Conservation (phyloP, 2,888 invertebrate species). For the Phymatocera aterrima region DNA sequence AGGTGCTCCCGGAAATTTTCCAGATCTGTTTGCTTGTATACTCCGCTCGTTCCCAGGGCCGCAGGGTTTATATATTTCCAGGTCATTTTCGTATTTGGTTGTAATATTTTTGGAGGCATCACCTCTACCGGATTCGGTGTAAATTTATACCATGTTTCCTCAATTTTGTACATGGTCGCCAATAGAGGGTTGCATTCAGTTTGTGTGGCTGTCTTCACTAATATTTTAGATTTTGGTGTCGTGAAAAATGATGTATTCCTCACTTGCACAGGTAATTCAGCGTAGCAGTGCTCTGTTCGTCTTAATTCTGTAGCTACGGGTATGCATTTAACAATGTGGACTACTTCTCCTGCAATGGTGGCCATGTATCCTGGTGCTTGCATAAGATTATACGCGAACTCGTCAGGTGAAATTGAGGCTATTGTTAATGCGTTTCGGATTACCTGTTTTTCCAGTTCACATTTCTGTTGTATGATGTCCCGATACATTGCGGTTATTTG, state of each 20-base stretch:
- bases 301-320: conserved; percentile 48
- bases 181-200: conserved; percentile 51
- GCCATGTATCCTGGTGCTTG: conserved; percentile 53
- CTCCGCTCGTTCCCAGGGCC: not conserved
- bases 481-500: no score
- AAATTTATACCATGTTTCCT: no score
- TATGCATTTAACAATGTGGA: conserved; percentile 54
- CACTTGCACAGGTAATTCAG: conserved; percentile 52
- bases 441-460: conserved; percentile 53
- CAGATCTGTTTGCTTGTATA: not conserved
- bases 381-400: conserved; percentile 53
- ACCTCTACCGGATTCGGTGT: not conserved
- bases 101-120: not conserved
- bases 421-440: conserved; percentile 52
- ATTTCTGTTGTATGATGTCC: no score
- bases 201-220: conserved; percentile 50
- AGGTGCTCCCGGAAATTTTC: not conserved
- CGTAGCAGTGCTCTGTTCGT: conserved; percentile 48
- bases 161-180: conserved; percentile 52
- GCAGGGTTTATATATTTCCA: not conserved
- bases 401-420: conserved; percentile 53
- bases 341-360: conserved; percentile 53
- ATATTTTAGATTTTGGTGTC: conserved; percentile 53
- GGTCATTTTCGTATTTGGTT: not conserved
- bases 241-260: conserved; percentile 52